phyloP scores from a whole-genome alignment of 2,113 vertebrate genomes.

The Siniperca knerii region DNA sequence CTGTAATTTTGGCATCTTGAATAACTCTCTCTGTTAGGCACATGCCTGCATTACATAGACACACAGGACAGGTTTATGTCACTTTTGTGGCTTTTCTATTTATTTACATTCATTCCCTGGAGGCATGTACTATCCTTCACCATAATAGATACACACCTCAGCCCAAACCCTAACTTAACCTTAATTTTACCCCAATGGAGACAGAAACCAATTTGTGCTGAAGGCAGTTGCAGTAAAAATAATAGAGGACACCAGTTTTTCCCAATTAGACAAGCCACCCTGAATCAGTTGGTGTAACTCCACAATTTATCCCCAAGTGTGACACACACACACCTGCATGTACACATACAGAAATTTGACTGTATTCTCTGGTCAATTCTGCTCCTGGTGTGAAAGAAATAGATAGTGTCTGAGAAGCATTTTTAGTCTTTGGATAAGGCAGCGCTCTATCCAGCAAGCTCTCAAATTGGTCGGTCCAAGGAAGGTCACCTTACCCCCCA shows the following conservation, averaged over 20 bases:
- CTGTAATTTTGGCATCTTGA: neutral
- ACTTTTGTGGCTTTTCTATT: neutral
- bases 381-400: conserved; percentile 26
- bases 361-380: neutral
- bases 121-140: neutral
- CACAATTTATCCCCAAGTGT: conserved; percentile 8
- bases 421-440: conserved; percentile 42
- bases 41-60: neutral
- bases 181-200: conserved; percentile 12
- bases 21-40: neutral
- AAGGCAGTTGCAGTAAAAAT: conserved; percentile 31
- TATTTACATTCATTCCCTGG: neutral
- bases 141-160: conserved; percentile 1
- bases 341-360: neutral
- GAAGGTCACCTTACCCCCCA: conserved; percentile 71
- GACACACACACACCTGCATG: neutral
- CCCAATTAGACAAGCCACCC: conserved; percentile 11
- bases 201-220: conserved; percentile 32
- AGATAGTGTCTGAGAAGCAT: conserved; percentile 37
- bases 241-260: conserved; percentile 16
- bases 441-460: conserved; percentile 28
- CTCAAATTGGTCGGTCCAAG: conserved; percentile 33
- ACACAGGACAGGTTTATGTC: neutral
- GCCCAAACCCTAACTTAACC: conserved; percentile 8
- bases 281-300: conserved; percentile 1